Evolutionary conservation across 2,888 invertebrate species (phyloP).

Genomic region (Malacosoma neustria): DNA sequence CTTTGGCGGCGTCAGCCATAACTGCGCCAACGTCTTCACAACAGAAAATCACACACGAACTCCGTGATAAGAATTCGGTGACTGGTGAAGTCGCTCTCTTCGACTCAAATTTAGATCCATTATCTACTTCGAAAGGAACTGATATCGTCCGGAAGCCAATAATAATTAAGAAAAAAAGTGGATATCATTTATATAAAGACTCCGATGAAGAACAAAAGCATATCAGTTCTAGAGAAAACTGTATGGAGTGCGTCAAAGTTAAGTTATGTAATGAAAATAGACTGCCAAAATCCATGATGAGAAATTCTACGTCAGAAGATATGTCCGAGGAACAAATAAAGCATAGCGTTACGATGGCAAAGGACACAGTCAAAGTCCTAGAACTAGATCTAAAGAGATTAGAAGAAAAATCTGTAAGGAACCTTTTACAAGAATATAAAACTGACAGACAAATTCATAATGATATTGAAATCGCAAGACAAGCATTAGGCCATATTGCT

Average conservation of each 20-base stretch:
- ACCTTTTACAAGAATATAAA: too few species aligned
- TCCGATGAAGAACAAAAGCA: constrained; percentile 50
- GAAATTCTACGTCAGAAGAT: constrained; percentile 16
- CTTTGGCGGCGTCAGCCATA: constrained; percentile 36
- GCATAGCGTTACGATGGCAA: constrained; percentile 45
- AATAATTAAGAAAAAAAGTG: constrained; percentile 46
- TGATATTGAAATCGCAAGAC: too few species aligned
- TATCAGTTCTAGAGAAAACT: constrained; percentile 37
- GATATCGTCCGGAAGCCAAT: constrained; percentile 38
- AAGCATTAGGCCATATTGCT: too few species aligned
- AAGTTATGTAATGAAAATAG: constrained; percentile 44
- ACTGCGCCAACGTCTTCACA: constrained; percentile 55
- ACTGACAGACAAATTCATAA: too few species aligned
- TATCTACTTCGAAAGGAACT: constrained; percentile 30
- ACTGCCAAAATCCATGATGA: constrained; percentile 19
- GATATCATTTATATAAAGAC: constrained; percentile 43
- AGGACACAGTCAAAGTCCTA: constrained; percentile 35
- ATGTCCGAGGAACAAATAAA: constrained; percentile 36
- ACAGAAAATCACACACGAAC: too few species aligned
- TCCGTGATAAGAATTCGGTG: constrained; percentile 37
- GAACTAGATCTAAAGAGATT: too few species aligned
- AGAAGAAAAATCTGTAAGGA: too few species aligned
- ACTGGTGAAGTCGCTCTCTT: too few species aligned
- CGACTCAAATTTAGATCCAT: constrained; percentile 5
- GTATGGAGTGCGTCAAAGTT: constrained; percentile 50